Evolutionary conservation across 1,140 invertebrate genomes (phyloP).

Genomic region (Heterodera carotae): DNA sequence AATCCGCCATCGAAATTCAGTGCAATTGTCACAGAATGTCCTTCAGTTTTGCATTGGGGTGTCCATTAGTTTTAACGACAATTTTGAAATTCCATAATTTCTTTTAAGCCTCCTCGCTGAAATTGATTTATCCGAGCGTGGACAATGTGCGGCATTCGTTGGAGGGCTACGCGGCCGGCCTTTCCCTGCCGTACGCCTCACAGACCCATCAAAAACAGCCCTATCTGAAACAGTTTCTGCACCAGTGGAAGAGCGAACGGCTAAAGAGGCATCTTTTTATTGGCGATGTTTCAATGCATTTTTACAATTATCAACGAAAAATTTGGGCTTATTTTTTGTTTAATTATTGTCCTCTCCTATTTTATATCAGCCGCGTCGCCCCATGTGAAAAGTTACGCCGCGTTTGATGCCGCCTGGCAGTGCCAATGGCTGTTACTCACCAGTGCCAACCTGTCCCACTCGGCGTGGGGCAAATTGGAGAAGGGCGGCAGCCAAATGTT

Average conservation of each 20-base stretch:
- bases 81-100: too few species aligned
- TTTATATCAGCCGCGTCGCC: constrained; percentile 25
- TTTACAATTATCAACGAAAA: too few species aligned
- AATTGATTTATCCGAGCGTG: constrained; percentile 36
- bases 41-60: too few species aligned
- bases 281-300: constrained; percentile 1
- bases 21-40: too few species aligned
- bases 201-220: constrained; percentile 20
- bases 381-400: constrained; percentile 36
- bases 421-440: constrained; percentile 34
- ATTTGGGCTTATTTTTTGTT: not conserved
- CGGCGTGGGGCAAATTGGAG: constrained; percentile 41
- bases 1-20: not conserved
- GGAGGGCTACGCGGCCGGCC: constrained; percentile 37
- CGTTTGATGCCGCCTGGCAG: constrained; percentile 25
- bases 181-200: constrained; percentile 32
- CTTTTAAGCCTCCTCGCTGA: constrained; percentile 34
- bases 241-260: constrained; percentile 43
- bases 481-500: constrained; percentile 32
- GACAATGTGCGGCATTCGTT: constrained; percentile 37
- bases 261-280: constrained; percentile 23
- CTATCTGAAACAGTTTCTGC: constrained; percentile 37
- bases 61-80: too few species aligned
- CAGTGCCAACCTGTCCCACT: constrained; percentile 38
- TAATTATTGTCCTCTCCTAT: not conserved